Evolutionary conservation across 2,888 invertebrate genomes (phyloP), one percentile per base, ranked within the genome.

Genomic region (Lasioglossum lativentre): DNA sequence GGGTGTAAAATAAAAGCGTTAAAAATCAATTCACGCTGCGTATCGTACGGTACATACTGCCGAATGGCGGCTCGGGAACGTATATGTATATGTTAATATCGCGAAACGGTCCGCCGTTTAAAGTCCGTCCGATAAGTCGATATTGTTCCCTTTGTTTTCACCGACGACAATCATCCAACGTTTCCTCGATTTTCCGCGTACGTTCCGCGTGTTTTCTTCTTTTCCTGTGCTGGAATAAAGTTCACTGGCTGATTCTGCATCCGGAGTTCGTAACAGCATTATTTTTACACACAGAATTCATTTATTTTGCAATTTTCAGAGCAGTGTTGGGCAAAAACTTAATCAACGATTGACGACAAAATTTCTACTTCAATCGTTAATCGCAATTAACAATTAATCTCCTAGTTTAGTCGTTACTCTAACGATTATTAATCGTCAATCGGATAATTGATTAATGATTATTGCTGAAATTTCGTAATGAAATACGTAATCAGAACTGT

Each of bases 21-120:
- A 86, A 86, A 88, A 88, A 90, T 84, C 84, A 86, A 88, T 88
- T 90, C 70, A 86, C 66, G 80, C 68, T 78, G 78, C 76, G 63
- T 27, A 73, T 68, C 76, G 70, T 86, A 89, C 80, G 83, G 74
- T 83, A n/a, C n/a, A n/a, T n/a, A 89, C 72, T 63, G 83, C 27
- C 52, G 83, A 47, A 78, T 63, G 38, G 56, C 84, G 45, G n/a
- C 47, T 16, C 27, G 6, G 38, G 16, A 71, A 38, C 70, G 12
- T 59, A 30, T 19, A 38, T 47, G 52, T 27, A 38, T 78, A 79
- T 56, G 83, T 86, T 82, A 76, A 82, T 86, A 80, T 68, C 82
- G 72, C 52, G 70, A 42, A 78, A 75, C 78, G 74, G 83, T 79
- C 71, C 72, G 34, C 52, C 71, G 82, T 74, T 79, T 82, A 77